Evolutionary conservation across 2,797 vertebrate genomes (phyloP), one percentile per base, ranked within the genome.

Genomic region (Rousettus madagascariensis): DNA sequence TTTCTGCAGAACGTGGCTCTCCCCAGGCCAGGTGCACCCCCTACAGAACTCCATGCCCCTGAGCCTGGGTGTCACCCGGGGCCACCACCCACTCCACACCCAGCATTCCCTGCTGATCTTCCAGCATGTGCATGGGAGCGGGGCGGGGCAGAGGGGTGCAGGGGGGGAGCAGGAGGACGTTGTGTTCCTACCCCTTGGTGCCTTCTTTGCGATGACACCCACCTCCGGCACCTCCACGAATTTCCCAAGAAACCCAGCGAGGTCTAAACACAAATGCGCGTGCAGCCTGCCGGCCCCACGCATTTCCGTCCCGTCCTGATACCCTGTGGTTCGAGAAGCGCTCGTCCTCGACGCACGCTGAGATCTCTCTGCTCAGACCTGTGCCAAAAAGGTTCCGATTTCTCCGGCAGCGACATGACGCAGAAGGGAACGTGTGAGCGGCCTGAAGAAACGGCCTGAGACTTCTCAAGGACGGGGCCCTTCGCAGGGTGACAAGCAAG

Each of bases 381-480:
- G 86, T 91, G 94, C 94, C 82, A 86, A 94, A 95, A 2, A 95
- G 95, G 94, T 92, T 95, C 95, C 80, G 26, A 33, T 92, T 77
- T 61, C 77, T 61, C 91, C 94, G 88, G 92, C 94, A 87, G 46
- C 97, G 97, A 97, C 95, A 93, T 36, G 80, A 77, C 83, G 49
- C 93, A 96, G 91, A 95, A 95, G 74, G 95, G 92, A 85, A 95
- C 80, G 20, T 61, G 88, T 4, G 98, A 98, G 97, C 96, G 91
- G 78, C 84, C 94, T 92, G 82, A 53, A 94, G 97, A 98, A 95
- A 97, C 97, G 97, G 97, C 93, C 97, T 63, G 92, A 95, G 94
- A 98, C 96, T 97, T 96, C 90, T 91, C 85, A 91, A 97, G 90
- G 97, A 96, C 97, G 96, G 57, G 95, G 91, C 97, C 95, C 41